phyloP scores from a whole-genome alignment of 2,797 vertebrate species.

The Phoeniculus purpureus region DNA sequence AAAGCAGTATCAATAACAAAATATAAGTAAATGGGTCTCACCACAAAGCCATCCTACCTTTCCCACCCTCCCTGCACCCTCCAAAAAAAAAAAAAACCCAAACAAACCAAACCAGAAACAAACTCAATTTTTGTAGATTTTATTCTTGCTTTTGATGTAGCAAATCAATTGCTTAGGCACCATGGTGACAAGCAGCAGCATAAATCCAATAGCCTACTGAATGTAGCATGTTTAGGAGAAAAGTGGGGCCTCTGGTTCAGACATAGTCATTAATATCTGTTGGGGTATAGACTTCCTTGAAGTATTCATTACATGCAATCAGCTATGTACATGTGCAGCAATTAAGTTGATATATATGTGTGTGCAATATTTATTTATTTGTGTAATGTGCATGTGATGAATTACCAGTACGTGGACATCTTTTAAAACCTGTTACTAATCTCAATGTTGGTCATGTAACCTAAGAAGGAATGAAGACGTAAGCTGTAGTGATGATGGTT shows the following conservation, averaged over 20 bases:
- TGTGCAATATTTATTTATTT: slow-evolving; percentile 59
- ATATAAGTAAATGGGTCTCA: background rate
- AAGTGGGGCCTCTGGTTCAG: slow-evolving; percentile 30
- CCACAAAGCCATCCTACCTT: background rate
- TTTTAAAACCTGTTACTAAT: slow-evolving; percentile 68
- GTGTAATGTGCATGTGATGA: slow-evolving; percentile 26
- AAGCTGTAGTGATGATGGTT: background rate
- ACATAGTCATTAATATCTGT: slow-evolving; percentile 52
- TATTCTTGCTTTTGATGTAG: background rate
- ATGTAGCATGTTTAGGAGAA: background rate
- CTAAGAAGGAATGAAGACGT: slow-evolving; percentile 35
- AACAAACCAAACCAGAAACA: background rate
- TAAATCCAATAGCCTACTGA: background rate
- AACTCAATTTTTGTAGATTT: background rate
- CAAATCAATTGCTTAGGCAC: background rate
- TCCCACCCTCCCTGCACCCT: rapidly evolving
- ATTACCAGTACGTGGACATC: slow-evolving; percentile 19
- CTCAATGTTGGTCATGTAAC: slow-evolving; percentile 47
- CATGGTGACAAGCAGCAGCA: background rate
- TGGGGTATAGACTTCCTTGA: slow-evolving; percentile 18
- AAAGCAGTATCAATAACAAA: background rate
- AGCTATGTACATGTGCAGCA: slow-evolving; percentile 40
- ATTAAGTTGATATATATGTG: slow-evolving; percentile 63
- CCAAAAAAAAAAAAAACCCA: background rate
- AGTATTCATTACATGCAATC: slow-evolving; percentile 55